Evolutionary conservation across 2,888 invertebrate species (phyloP), one percentile per base, ranked within the genome.

Genomic region (Abrostola triplasia): DNA sequence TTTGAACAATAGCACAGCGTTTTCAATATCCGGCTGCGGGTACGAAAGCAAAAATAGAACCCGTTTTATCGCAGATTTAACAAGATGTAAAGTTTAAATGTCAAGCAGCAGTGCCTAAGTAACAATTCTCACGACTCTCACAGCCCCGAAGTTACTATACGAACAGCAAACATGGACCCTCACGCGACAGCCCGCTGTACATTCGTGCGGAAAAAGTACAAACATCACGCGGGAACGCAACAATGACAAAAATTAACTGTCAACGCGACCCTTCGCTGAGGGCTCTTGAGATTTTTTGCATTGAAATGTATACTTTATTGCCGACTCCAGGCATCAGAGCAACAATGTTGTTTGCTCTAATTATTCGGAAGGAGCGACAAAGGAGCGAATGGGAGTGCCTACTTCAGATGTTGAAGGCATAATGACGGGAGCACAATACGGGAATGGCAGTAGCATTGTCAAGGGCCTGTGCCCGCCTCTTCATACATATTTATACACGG

Each of bases 341-440:
- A 74, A 87, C 89, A 86, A 89, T 87, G 86, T 82, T 84, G 82
- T 86, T 87, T 85, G 89, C 81, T 88, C 89, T 93, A 94, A 94
- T 93, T 93, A 94, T 94, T 92, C 92, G 92, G 92, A 92, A 92
- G 90, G 87, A 89, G 88, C 90, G 81, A 93, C 93, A 93, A 93
- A 90, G 84, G 86, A 86, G 81, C 83, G 83, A 88, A 88, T 89
- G 89, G 91, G 90, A 90, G 92, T 90, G 88, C 85, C 85, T 88
- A 87, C 90, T 91, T 88, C 84, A 88, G 86, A 85, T 79, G 86
- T 84, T 85, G 87, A 86, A 87, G 86, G 82, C 66, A 88, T 90
- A 90, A 91, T 90, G 90, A 89, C 87, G 78, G 89, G 84, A 77
- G 86, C 86, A 92, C 89, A 92, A 92, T 90, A 87, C 83, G 81